Base-by-base conservation (phyloP, 2,797 vertebrate genomes). In the Myotis findleyi region DNA sequence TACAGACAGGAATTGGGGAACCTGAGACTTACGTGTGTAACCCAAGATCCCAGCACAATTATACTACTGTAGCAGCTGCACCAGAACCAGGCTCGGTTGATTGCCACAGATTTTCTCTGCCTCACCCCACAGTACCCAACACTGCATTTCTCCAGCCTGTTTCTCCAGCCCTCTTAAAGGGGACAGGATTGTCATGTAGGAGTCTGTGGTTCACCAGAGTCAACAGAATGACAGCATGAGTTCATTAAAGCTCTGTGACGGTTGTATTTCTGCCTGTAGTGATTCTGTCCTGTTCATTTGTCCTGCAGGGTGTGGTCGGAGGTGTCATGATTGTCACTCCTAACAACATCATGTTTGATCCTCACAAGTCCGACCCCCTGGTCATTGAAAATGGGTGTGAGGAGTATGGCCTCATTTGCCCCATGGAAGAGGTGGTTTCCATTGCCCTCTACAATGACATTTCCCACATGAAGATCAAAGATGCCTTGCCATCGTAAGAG, bases 331-430 rank as follows among this genome's bases (percentile, higher is more conserved):
- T 99, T n/a, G 99, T 99, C 95, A 99, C 99, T 1, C 99, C 99
- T 73, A 99, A 99, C 98, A 99, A 99, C 98, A 99, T 99, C 98
- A 99, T 99, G 99, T 99, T 99, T 89, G 99, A 99, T 98, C 99
- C 99, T 11, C 99, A 99, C 97, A 99, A 99, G 95, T 99, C 99
- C 0, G 99, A 99, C 98, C 99, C 99, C 9, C 98, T 99, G 98
- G 99, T 99, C 71, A 99, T 99, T 85, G 99, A 99, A 97, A 99
- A 99, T 36, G 99, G 99, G 82, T 99, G 99, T 93, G 99, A 99
- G 98, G 99, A 99, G 94, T 99, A 99, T 8, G 99, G 99, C 64
- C 99, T 99, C 71, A 99, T 99, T 97, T 99, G 99, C 96, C 99
- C 99, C 91, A 99, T 99, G 99, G 99, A 99, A 96, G 99, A 99